A percentile compares a stretch with the other conserved stretches of the same genome.
Conservation (phyloP, 2,113 vertebrate species). For the Corythornis madagascariensis region DNA sequence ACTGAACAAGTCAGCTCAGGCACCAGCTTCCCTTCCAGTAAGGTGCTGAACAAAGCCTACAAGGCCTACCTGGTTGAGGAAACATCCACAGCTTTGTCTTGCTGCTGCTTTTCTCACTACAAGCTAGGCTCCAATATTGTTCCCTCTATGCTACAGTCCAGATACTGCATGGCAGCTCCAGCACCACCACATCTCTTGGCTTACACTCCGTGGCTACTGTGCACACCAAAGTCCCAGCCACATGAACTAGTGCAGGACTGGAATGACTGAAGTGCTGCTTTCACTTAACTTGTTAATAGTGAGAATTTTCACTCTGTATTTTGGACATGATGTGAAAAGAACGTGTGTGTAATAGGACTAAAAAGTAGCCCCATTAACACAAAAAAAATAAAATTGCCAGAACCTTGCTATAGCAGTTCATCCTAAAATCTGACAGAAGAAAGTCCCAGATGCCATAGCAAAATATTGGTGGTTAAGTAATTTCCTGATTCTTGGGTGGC, state of each 20-base stretch:
- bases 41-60: not conserved
- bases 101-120: not conserved
- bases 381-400: not conserved
- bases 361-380: not conserved
- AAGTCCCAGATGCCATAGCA: not conserved
- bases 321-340: rapidly evolving
- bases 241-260: rapidly evolving
- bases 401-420: not conserved
- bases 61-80: not conserved
- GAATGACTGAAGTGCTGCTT: not conserved
- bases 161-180: not conserved
- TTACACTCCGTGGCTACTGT: not conserved
- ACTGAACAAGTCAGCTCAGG: not conserved
- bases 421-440: not conserved
- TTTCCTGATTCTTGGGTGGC: not conserved
- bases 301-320: not conserved
- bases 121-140: not conserved
- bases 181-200: not conserved
- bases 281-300: not conserved
- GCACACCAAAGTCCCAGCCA: not conserved
- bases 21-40: not conserved
- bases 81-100: not conserved
- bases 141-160: not conserved
- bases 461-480: not conserved
- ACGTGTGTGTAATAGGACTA: rapidly evolving